phyloP scores from a whole-genome alignment of 2,113 vertebrate genomes.

The Spilogale gracilis region DNA sequence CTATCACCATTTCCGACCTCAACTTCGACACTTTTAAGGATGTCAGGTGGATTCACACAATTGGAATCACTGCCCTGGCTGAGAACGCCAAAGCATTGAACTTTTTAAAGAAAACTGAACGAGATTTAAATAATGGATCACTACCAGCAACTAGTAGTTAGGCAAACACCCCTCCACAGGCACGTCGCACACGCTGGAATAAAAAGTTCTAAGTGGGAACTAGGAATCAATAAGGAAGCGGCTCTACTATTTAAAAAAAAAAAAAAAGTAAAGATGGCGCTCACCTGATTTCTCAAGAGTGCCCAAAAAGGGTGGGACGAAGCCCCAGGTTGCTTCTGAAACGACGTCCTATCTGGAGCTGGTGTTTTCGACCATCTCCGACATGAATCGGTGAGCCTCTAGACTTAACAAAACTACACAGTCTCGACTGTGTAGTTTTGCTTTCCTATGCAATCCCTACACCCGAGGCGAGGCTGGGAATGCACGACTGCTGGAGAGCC shows the following conservation, averaged over 20 bases:
- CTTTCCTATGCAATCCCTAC: conserved; percentile 98
- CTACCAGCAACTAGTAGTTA: background rate
- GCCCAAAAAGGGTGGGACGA: conserved; percentile 93
- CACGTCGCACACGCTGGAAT: background rate
- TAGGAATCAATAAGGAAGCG: conserved; percentile 15
- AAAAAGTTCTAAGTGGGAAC: background rate
- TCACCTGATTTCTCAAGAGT: conserved; percentile 97
- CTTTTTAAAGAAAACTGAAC: background rate
- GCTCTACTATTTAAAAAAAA: conserved; percentile 65
- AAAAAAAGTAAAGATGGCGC: conserved; percentile 85
- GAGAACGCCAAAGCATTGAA: background rate
- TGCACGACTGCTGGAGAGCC: conserved; percentile 97
- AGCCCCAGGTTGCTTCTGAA: conserved; percentile 92
- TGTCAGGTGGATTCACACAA: background rate
- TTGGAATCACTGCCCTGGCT: background rate
- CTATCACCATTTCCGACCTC: conserved; percentile 49
- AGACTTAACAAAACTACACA: conserved; percentile 97
- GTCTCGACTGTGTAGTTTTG: conserved; percentile 96
- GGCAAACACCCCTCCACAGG: background rate
- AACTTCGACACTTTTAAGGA: conserved; percentile 49
- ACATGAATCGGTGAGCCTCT: conserved; percentile 94
- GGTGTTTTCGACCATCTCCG: conserved; percentile 93
- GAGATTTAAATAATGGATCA: background rate
- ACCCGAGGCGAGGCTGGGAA: conserved; percentile 99
- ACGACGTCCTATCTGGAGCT: conserved; percentile 95